Percentiles rank a stretch among this genome's conserved stretches.
phyloP scores from a whole-genome alignment of 2,888 invertebrate species.

The Drosophila basisetae region DNA sequence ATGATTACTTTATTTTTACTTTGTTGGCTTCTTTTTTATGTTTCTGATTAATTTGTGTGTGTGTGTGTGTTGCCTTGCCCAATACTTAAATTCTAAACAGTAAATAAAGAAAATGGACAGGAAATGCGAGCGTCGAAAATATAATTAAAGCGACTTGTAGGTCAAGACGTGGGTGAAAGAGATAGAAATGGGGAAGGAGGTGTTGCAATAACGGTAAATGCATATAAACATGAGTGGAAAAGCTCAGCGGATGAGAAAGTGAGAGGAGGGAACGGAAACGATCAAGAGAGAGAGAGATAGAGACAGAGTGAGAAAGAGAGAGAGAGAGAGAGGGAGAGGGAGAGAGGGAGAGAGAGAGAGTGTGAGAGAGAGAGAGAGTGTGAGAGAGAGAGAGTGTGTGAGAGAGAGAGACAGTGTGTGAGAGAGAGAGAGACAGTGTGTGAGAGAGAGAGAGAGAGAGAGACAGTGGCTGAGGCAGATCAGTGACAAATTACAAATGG shows the following conservation, averaged over 20 bases:
- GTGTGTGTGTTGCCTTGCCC: slow-evolving; percentile 47
- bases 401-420: neutral
- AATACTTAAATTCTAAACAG: slow-evolving; percentile 63
- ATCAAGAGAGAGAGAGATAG: neutral
- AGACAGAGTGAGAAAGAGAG: neutral
- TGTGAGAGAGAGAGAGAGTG: slow-evolving; percentile 52
- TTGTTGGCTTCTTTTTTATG: slow-evolving; percentile 51
- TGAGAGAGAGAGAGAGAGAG: neutral
- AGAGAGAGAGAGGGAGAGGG: slow-evolving; percentile 1
- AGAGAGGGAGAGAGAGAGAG: neutral
- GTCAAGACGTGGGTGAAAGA: slow-evolving; percentile 66
- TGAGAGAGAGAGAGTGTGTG: neutral
- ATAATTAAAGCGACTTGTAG: slow-evolving; percentile 63
- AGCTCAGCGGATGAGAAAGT: slow-evolving; percentile 60
- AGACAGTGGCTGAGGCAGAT: slow-evolving; percentile 32
- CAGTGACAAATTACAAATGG: slow-evolving; percentile 65
- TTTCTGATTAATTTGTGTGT: slow-evolving; percentile 10
- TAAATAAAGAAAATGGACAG: slow-evolving; percentile 67
- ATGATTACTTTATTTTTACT: slow-evolving; percentile 71
- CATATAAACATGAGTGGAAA: slow-evolving; percentile 39
- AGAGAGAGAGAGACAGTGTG: slow-evolving; percentile 1
- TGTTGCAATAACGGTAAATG: slow-evolving; percentile 61
- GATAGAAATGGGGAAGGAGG: slow-evolving; percentile 1
- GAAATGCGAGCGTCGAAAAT: slow-evolving; percentile 66
- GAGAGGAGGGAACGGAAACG: slow-evolving; percentile 4